These are phyloP conservation scores for Trissonchulus latispiculum DNA, from an alignment of 2,888 invertebrate genomes.

Conservation along the genomic window DNA sequence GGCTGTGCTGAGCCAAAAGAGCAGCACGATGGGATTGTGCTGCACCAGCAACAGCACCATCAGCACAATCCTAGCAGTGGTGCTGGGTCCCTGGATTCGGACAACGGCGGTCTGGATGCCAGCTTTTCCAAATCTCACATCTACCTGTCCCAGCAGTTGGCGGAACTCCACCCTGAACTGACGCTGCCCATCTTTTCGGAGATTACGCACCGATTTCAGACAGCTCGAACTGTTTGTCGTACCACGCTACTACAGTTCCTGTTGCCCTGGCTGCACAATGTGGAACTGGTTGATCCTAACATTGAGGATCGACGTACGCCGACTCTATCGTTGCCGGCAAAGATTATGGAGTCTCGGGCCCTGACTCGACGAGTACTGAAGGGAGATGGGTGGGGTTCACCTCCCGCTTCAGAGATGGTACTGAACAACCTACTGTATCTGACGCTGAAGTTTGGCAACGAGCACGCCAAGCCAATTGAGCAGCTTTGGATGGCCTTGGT, in stretches of 20 bases:
- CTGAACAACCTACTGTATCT: conserved; percentile 96
- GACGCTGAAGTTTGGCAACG: conserved; percentile 58
- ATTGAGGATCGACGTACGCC: conserved; percentile 29
- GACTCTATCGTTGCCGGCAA: conserved; percentile 39
- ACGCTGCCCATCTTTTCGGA: conserved; percentile 98
- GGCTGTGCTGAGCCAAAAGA: too few species aligned
- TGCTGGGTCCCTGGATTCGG: background rate
- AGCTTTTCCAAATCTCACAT: conserved; percentile 86
- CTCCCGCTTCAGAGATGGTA: conserved; percentile 99
- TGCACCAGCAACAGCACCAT: too few species aligned
- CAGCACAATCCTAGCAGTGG: background rate
- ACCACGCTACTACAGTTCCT: conserved; percentile 81
- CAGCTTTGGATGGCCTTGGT: conserved; percentile 91
- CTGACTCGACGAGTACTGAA: conserved; percentile 54
- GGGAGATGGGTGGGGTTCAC: conserved; percentile 91
- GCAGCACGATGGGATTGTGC: too few species aligned
- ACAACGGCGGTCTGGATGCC: conserved; percentile 39
- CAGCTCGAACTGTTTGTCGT: conserved; percentile 81
- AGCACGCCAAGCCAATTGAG: conserved; percentile 88
- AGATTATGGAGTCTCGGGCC: conserved; percentile 45
- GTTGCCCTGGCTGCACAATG: conserved; percentile 93
- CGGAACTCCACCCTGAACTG: conserved; percentile 85
- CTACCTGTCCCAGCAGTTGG: conserved; percentile 79
- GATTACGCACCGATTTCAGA: conserved; percentile 90
- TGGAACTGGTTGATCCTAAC: conserved; percentile 89